These are phyloP conservation scores for Drosophila elegans DNA, from an alignment of 1,140 invertebrate genomes.

Conservation along the genomic window DNA sequence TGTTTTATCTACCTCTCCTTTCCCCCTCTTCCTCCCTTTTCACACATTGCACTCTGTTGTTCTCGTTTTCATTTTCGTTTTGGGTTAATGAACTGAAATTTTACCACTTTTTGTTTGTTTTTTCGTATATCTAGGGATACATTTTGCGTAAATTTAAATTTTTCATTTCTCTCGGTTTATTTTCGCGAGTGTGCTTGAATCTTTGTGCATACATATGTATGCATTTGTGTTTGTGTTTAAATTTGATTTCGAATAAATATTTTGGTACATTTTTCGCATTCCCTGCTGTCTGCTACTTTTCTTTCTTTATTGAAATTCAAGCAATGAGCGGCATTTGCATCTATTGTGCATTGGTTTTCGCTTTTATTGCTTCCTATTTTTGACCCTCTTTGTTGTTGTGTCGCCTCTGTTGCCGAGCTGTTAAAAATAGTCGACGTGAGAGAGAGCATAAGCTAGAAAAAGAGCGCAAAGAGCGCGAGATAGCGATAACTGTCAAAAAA, in stretches of 20 bases:
- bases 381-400: slow-evolving; percentile 13
- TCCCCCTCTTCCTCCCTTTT: slow-evolving; percentile 6
- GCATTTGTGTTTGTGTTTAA: slow-evolving; percentile 1
- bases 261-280: slow-evolving; percentile 37
- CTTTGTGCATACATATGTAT: neutral
- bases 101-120: slow-evolving; percentile 18
- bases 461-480: neutral
- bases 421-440: slow-evolving; percentile 37
- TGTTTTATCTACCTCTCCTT: slow-evolving; percentile 34
- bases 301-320: slow-evolving; percentile 61
- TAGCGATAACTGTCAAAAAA: slow-evolving; percentile 9
- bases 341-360: slow-evolving; percentile 64
- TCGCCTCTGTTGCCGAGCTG: slow-evolving; percentile 33
- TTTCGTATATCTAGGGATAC: slow-evolving; percentile 42
- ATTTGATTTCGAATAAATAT: slow-evolving; percentile 50
- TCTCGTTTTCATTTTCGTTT: slow-evolving; percentile 36
- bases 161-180: slow-evolving; percentile 10
- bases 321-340: slow-evolving; percentile 68
- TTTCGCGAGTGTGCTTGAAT: neutral
- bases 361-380: slow-evolving; percentile 71
- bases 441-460: neutral
- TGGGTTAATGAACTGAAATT: slow-evolving; percentile 58
- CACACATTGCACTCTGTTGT: slow-evolving; percentile 20
- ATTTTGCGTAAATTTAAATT: slow-evolving; percentile 38
- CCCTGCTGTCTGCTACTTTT: slow-evolving; percentile 11